Evolutionary conservation across 1,140 invertebrate genomes (phyloP).

Genomic region (Dendrolimus punctatus): DNA sequence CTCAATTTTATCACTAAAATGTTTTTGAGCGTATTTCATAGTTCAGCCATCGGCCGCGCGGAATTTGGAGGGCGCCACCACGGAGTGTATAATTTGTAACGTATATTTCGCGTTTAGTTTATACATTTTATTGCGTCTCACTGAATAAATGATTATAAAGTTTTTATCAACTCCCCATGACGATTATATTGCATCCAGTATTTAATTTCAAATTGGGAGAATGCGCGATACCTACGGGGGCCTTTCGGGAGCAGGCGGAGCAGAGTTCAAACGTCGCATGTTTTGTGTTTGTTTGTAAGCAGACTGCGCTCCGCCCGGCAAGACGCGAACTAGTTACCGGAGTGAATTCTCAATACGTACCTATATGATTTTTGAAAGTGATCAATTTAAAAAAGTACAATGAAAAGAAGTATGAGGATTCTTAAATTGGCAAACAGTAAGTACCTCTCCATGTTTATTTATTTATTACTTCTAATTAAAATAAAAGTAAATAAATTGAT

Average conservation of each 20-base stretch:
- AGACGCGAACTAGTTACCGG: too few relatives aligned
- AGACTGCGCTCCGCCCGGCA: too few relatives aligned
- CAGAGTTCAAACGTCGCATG: not conserved
- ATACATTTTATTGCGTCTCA: conserved; percentile 5
- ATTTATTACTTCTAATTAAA: too few relatives aligned
- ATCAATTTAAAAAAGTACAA: too few relatives aligned
- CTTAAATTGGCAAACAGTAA: too few relatives aligned
- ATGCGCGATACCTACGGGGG: too few relatives aligned
- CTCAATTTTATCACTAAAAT: conserved; percentile 10
- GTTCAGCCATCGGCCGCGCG: conserved; percentile 9
- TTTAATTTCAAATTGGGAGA: conserved; percentile 1
- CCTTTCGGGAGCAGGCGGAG: too few relatives aligned
- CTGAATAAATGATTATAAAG: conserved; percentile 8
- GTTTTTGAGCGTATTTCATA: conserved; percentile 13
- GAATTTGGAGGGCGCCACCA: conserved; percentile 10
- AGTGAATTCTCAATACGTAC: too few relatives aligned
- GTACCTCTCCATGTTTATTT: too few relatives aligned
- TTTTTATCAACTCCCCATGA: conserved; percentile 10
- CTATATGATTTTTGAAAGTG: too few relatives aligned
- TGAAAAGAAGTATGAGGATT: too few relatives aligned
- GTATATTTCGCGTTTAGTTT: conserved; percentile 9
- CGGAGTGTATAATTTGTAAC: conserved; percentile 8
- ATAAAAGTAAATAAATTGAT: too few relatives aligned
- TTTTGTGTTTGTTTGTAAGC: not conserved
- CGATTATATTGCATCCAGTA: conserved; percentile 5